phyloP scores from a whole-genome alignment of 2,113 vertebrate species.

The Craseonycteris thonglongyai region DNA sequence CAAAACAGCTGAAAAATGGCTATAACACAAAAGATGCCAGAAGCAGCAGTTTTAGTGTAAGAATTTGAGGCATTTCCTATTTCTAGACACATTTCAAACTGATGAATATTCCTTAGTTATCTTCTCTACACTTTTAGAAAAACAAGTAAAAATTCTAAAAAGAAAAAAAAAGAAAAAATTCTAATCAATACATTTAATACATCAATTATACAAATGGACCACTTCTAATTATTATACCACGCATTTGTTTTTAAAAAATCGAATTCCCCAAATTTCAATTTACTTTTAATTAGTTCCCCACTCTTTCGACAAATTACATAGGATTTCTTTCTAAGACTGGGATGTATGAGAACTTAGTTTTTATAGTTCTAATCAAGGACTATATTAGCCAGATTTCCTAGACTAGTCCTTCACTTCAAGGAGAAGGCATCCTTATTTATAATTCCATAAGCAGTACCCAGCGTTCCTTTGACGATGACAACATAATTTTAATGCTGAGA shows the following conservation, averaged over 20 bases:
- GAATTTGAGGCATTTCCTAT: not conserved
- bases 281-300: not conserved
- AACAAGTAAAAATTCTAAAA: not conserved
- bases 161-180: conserved; percentile 14
- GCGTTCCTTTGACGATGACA: not conserved
- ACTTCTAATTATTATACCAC: not conserved
- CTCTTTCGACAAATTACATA: not conserved
- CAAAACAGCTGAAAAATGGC: not conserved
- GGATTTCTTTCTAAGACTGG: not conserved
- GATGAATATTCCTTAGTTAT: not conserved
- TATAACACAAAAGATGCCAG: not conserved
- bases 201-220: not conserved
- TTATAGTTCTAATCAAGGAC: not conserved
- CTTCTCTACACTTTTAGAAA: not conserved
- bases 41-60: not conserved
- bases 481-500: too few relatives aligned
- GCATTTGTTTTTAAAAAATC: not conserved
- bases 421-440: not conserved
- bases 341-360: not conserved
- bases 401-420: not conserved
- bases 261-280: not conserved
- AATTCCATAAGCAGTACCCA: not conserved
- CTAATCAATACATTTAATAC: not conserved
- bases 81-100: not conserved
- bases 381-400: not conserved